These are phyloP conservation scores for Zosterops lateralis DNA, from an alignment of 2,113 vertebrate genomes.

Conservation along the genomic window DNA sequence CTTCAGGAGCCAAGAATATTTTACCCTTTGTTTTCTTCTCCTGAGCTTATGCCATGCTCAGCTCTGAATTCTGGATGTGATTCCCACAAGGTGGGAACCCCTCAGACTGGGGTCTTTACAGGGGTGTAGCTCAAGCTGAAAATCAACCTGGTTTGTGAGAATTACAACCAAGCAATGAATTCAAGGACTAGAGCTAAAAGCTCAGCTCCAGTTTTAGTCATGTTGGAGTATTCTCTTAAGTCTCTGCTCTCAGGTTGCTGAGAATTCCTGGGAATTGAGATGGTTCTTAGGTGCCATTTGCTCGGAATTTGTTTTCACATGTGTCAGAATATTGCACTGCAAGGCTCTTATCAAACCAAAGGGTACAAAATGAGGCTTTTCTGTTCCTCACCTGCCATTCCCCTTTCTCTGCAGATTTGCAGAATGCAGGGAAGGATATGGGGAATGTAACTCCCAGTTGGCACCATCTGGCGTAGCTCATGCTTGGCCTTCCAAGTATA, in stretches of 20 bases:
- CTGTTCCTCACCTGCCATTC: neutral
- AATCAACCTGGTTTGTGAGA: neutral
- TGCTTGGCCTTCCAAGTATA: neutral
- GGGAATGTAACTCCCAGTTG: neutral
- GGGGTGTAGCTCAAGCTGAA: neutral
- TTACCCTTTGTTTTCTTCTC: neutral
- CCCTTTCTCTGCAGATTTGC: neutral
- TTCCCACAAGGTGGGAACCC: neutral
- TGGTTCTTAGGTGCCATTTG: fast-evolving
- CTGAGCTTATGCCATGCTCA: neutral
- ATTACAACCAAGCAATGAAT: neutral
- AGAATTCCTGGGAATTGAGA: neutral
- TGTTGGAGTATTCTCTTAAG: neutral
- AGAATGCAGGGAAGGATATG: neutral
- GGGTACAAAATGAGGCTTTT: neutral
- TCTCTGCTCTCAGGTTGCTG: neutral
- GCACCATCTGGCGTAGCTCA: neutral
- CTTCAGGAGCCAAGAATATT: neutral
- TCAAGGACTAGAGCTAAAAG: neutral
- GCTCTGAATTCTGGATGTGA: neutral
- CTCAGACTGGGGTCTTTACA: neutral
- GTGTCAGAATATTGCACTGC: neutral
- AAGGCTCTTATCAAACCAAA: neutral
- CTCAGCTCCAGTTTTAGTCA: neutral
- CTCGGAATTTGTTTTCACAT: neutral